phyloP scores from a whole-genome alignment of 1,140 invertebrate genomes.

The Phocides pigmalion region DNA sequence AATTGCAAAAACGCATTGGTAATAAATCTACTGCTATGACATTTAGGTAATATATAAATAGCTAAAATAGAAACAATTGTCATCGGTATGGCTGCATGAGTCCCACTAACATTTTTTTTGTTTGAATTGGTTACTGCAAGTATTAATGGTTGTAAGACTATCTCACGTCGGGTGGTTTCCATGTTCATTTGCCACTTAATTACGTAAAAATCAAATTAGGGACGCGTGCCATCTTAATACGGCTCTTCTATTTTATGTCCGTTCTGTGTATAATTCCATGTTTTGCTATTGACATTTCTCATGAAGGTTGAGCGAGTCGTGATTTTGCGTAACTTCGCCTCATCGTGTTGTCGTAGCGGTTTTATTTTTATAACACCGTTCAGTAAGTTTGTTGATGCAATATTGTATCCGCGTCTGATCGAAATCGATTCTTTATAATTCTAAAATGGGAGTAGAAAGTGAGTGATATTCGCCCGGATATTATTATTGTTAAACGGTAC shows the following conservation, averaged over 20 bases:
- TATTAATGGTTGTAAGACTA: too few relatives aligned
- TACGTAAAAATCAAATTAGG: not conserved
- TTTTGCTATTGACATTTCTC: constrained; percentile 78
- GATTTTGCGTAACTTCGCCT: constrained; percentile 78
- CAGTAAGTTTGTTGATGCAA: constrained; percentile 24
- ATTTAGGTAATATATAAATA: too few relatives aligned
- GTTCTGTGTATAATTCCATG: constrained; percentile 46
- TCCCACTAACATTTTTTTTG: too few relatives aligned
- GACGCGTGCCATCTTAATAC: not conserved
- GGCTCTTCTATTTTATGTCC: not conserved
- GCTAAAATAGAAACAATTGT: too few relatives aligned
- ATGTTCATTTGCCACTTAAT: not conserved
- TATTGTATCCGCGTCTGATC: constrained; percentile 31
- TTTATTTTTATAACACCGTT: constrained; percentile 40
- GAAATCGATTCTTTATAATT: constrained; percentile 25
- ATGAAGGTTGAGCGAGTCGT: constrained; percentile 73
- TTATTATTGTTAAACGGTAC: constrained; percentile 4
- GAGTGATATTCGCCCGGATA: constrained; percentile 39
- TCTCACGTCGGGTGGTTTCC: too few relatives aligned
- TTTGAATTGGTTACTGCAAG: too few relatives aligned
- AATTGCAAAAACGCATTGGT: too few relatives aligned
- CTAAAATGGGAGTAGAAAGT: constrained; percentile 66
- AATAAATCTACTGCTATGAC: too few relatives aligned
- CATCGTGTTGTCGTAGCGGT: constrained; percentile 54
- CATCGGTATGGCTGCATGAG: too few relatives aligned